A percentile compares a stretch with the other conserved stretches of the same genome.
Evolutionary conservation across 2,113 vertebrate species (phyloP).

Genomic region (Anoura caudifer): DNA sequence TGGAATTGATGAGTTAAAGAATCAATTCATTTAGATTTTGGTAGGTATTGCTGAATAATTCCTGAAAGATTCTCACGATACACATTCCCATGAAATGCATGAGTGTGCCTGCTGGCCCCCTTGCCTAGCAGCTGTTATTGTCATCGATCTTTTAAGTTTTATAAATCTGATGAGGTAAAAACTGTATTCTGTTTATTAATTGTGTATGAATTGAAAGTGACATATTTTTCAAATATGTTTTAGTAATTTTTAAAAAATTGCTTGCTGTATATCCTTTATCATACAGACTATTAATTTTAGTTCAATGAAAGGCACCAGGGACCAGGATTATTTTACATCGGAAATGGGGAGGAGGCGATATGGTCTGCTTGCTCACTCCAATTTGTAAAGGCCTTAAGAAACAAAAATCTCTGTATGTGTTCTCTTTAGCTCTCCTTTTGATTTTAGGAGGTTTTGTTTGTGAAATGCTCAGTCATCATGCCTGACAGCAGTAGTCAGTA

Average conservation of each 20-base stretch:
- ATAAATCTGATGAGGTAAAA: background rate
- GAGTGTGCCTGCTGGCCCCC: background rate
- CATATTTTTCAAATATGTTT: background rate
- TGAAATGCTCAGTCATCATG: background rate
- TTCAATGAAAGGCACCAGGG: background rate
- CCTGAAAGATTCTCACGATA: background rate
- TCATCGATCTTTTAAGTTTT: background rate
- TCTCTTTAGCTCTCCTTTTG: background rate
- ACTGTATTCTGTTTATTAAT: background rate
- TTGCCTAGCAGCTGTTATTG: background rate
- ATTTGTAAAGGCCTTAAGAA: background rate
- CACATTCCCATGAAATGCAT: background rate
- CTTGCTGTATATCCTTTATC: background rate
- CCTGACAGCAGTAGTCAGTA: background rate
- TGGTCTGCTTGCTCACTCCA: background rate
- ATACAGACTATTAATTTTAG: background rate
- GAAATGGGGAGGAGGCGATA: background rate
- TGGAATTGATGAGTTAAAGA: background rate
- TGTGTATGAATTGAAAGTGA: background rate
- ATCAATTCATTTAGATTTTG: background rate
- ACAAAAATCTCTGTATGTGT: background rate
- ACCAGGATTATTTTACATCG: background rate
- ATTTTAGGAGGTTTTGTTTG: background rate
- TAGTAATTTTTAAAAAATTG: background rate
- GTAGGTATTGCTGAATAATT: background rate